phyloP scores from a whole-genome alignment of 64 coral and sea anemone species.

The Porites australiensis region DNA sequence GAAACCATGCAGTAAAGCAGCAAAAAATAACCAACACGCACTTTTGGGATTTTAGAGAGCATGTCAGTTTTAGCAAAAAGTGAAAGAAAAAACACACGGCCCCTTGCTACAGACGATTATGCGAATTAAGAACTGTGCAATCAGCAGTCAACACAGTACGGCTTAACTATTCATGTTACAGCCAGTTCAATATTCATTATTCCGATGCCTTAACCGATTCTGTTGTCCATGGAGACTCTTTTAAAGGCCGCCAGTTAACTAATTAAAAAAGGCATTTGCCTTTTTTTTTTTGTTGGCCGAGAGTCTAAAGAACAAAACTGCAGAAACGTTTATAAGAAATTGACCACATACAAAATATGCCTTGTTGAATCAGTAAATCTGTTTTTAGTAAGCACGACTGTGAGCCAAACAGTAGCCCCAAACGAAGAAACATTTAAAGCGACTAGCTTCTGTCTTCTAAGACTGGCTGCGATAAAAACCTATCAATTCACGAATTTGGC shows the following conservation, averaged over 20 bases:
- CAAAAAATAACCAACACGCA: not conserved
- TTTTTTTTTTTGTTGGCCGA: too few relatives aligned
- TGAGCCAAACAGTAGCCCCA: not conserved
- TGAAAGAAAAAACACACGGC: not conserved
- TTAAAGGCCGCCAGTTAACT: not conserved
- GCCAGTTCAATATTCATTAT: conserved; percentile 29
- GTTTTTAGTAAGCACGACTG: not conserved
- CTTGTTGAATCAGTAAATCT: too few relatives aligned
- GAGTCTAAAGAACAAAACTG: not conserved
- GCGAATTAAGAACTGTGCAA: conserved; percentile 1
- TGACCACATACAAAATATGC: too few relatives aligned
- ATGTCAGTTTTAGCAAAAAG: not conserved
- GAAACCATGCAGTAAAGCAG: not conserved
- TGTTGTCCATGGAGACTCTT: not conserved
- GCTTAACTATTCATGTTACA: not conserved
- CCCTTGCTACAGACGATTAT: not conserved
- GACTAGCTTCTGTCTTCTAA: not conserved
- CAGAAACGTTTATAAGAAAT: not conserved
- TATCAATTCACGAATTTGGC: not conserved
- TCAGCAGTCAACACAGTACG: not conserved
- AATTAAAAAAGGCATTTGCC: conserved; percentile 2
- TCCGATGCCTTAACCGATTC: not conserved
- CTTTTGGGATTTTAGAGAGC: not conserved
- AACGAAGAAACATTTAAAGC: not conserved
- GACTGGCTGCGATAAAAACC: not conserved